phyloP scores from a whole-genome alignment of 2,797 vertebrate genomes.

The Ctenopoma kingsleyae region DNA sequence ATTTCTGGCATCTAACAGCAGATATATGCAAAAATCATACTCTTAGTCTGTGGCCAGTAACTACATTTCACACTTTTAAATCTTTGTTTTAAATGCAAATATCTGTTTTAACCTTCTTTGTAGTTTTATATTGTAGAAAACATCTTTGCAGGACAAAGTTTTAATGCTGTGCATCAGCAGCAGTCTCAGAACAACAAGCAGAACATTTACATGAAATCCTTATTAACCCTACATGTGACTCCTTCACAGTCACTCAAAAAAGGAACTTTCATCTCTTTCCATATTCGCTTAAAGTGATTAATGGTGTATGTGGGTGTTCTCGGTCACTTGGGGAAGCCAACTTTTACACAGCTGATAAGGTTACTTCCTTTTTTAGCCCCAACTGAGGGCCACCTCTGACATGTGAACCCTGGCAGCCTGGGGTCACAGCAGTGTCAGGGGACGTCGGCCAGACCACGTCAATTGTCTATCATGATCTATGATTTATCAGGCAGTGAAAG shows the following conservation, averaged over 20 bases:
- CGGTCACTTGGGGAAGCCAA: slow-evolving; percentile 31
- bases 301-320: slow-evolving; percentile 64
- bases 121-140: slow-evolving; percentile 16
- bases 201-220: neutral
- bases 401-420: slow-evolving; percentile 27
- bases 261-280: slow-evolving; percentile 11
- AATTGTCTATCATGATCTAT: slow-evolving; percentile 40
- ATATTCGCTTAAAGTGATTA: slow-evolving; percentile 35
- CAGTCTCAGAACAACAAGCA: slow-evolving; percentile 1
- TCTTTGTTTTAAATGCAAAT: slow-evolving; percentile 5
- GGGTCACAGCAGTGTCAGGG: slow-evolving; percentile 66
- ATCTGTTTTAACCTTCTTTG: slow-evolving; percentile 11
- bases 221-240: slow-evolving; percentile 5
- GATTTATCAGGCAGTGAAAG: slow-evolving; percentile 55
- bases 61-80: neutral
- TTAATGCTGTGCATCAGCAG: neutral
- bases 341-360: slow-evolving; percentile 72
- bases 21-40: slow-evolving; percentile 11
- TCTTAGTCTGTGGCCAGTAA: slow-evolving; percentile 1
- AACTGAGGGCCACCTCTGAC: slow-evolving; percentile 70
- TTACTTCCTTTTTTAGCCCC: slow-evolving; percentile 73
- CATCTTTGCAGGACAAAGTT: slow-evolving; percentile 6
- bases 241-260: slow-evolving; percentile 22
- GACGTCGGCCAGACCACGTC: slow-evolving; percentile 61
- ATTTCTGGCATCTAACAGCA: slow-evolving; percentile 22